These are phyloP conservation scores for Serinus canaria DNA, from an alignment of 2,113 vertebrate species.

Conservation along the genomic window DNA sequence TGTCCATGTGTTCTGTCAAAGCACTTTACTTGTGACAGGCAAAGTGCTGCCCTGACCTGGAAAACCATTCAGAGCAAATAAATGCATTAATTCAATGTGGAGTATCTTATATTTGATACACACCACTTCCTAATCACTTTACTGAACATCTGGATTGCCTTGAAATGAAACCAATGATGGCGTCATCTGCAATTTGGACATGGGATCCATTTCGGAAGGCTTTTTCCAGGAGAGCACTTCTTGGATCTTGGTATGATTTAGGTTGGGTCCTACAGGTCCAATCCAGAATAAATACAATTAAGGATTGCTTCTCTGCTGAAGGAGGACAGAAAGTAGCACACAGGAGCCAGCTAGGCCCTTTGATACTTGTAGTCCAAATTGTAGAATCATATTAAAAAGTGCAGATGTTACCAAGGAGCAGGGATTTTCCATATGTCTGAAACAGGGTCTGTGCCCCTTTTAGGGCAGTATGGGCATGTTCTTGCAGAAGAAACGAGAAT, in stretches of 20 bases:
- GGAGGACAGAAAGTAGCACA: background rate
- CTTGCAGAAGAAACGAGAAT: background rate
- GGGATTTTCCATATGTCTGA: background rate
- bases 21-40: conserved; percentile 52
- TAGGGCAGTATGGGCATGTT: background rate
- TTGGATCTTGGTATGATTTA: conserved; percentile 30
- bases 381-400: background rate
- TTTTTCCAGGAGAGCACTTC: background rate
- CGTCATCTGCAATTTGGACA: conserved; percentile 41
- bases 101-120: conserved; percentile 64
- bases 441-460: background rate
- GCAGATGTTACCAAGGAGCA: background rate
- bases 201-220: background rate
- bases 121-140: conserved; percentile 53
- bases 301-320: background rate
- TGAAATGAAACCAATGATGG: conserved; percentile 29
- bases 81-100: conserved; percentile 58
- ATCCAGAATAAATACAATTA: conserved; percentile 7
- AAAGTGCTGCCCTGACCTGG: conserved; percentile 53
- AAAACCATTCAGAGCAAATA: conserved; percentile 53
- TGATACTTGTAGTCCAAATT: background rate
- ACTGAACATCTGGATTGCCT: conserved; percentile 46
- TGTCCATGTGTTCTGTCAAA: conserved; percentile 53
- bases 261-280: conserved; percentile 7
- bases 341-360: background rate